Percentiles rank a stretch among this genome's conserved stretches.
phyloP scores from a whole-genome alignment of 2,888 invertebrate species.

The Scaptomyza caliginosa region DNA sequence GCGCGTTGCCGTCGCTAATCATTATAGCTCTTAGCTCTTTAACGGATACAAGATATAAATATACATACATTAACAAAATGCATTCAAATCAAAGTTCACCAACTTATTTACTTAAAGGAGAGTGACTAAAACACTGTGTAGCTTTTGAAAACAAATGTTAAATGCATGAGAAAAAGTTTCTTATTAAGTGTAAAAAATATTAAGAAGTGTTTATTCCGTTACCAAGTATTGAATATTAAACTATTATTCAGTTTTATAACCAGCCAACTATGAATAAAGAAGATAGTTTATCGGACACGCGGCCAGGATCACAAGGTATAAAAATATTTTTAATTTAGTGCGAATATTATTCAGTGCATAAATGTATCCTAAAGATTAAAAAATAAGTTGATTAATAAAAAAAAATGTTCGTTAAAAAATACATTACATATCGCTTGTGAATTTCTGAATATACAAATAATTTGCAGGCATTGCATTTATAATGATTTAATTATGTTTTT shows the following conservation, averaged over 20 bases:
- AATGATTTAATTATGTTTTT: too few species aligned
- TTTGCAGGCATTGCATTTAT: too few species aligned
- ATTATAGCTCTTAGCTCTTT: not conserved
- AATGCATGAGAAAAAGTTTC: too few species aligned
- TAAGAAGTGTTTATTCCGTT: slow-evolving; percentile 19
- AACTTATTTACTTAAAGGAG: not conserved
- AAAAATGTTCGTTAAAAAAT: too few species aligned
- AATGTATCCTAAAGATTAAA: too few species aligned
- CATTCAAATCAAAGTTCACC: slow-evolving; percentile 15
- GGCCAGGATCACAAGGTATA: slow-evolving; percentile 78
- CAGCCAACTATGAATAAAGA: slow-evolving; percentile 74
- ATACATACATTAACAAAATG: slow-evolving; percentile 8
- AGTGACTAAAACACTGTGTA: slow-evolving; percentile 1
- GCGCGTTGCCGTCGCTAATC: slow-evolving; percentile 43
- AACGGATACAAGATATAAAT: slow-evolving; percentile 6
- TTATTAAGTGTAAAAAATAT: slow-evolving; percentile 5
- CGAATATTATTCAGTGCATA: not conserved
- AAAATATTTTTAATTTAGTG: too few species aligned
- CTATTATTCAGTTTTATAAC: not conserved
- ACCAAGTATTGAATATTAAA: not conserved
- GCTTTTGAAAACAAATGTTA: not conserved
- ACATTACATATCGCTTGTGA: too few species aligned
- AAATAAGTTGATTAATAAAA: too few species aligned
- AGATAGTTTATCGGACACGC: slow-evolving; percentile 62
- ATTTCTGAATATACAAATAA: too few species aligned